Base-by-base conservation (phyloP, 2,113 vertebrate species). In the Tragelaphus strepsiceros region DNA sequence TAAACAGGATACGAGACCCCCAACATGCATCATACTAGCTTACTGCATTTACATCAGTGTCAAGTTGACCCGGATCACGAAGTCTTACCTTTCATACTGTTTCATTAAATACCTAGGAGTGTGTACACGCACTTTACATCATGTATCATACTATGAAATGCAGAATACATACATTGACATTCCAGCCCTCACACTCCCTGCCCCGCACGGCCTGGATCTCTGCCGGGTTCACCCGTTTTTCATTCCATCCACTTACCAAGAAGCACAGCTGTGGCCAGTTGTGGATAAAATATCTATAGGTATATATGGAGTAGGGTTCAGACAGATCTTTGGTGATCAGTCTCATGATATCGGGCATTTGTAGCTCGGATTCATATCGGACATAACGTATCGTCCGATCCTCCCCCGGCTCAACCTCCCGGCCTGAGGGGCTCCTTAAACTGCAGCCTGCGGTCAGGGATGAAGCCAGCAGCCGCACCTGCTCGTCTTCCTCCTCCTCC, bases 241-340 rank as follows among this genome's bases (percentile, higher is more conserved):
- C 93, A 95, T 92, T 74, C 88, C 88, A 15, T 14, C 97, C 97
- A 99, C 99, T 99, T 99, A 99, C 99, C 99, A 99, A 99, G 99
- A 99, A 99, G 99, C 99, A 99, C 98, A 99, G 99, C 99, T 99
- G 99, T 96, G 99, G 99, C 99, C 99, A 99, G 99, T 99, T 99
- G 99, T 99, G 99, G 99, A 99, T 99, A 99, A 99, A 99, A 99
- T 99, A 99, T 99, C 99, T 99, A 99, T 99, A 99, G 84, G 99
- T 99, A 98, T 99, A 99, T 99, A 99, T 99, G 98, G 99, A 99
- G 99, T 99, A 99, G 99, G 99, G 99, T 99, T 99, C 99, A 97
- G 99, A 99, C 99, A 99, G 99, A 99, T 99, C 99, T 99, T 99
- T 99, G 99, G 99, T 99, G 99, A 99, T 99, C 98, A 99, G 99